Evolutionary conservation across 2,113 vertebrate genomes (phyloP).

Genomic region (Gallinago media): DNA sequence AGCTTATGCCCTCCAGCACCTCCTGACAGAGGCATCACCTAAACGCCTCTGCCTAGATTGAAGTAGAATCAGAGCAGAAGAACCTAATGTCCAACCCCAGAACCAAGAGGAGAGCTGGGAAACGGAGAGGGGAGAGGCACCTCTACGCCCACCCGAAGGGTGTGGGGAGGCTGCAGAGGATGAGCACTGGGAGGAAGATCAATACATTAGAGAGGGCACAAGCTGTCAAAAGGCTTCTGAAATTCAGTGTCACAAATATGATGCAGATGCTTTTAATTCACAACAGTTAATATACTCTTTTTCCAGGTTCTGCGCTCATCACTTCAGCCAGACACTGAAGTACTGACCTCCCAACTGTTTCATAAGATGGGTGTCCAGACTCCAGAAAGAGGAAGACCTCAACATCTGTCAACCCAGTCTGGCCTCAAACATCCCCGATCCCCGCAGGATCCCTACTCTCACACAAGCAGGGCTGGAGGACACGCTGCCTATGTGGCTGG

Average conservation of each 20-base stretch:
- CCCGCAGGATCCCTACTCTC: not conserved
- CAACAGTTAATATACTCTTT: not conserved
- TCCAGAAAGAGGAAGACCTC: not conserved
- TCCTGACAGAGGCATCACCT: not conserved
- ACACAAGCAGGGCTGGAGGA: not conserved
- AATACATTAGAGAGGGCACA: not conserved
- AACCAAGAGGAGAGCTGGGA: not conserved
- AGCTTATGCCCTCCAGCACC: not conserved
- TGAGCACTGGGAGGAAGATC: not conserved
- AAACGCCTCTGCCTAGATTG: not conserved
- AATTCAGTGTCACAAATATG: not conserved
- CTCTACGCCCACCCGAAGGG: fast-evolving
- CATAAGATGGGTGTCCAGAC: not conserved
- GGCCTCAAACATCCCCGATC: not conserved
- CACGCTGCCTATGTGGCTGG: not conserved
- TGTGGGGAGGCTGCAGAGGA: not conserved
- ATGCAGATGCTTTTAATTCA: not conserved
- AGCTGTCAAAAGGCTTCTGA: not conserved
- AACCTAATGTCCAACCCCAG: not conserved
- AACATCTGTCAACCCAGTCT: not conserved
- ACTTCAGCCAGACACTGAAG: not conserved
- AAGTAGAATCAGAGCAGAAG: not conserved
- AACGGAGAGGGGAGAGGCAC: not conserved
- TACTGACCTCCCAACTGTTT: not conserved
- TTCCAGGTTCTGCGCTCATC: not conserved